Conservation (phyloP, 2,113 vertebrate species). For the Mungos mungo region DNA sequence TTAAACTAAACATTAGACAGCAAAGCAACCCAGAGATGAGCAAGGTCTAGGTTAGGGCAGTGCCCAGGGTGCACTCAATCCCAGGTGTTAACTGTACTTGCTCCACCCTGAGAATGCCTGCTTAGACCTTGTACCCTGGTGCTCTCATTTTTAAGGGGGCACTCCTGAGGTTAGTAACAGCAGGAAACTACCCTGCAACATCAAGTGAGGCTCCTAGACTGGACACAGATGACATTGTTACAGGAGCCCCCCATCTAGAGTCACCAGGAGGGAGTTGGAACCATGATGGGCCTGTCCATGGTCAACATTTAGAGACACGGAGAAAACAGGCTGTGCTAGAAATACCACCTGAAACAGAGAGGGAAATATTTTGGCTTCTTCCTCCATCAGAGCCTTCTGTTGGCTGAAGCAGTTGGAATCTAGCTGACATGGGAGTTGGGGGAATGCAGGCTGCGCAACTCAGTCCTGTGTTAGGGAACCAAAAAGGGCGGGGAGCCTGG, state of each 20-base stretch:
- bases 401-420: background rate
- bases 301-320: background rate
- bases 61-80: background rate
- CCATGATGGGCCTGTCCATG: background rate
- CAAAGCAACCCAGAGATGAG: too few species aligned
- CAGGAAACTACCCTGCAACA: background rate
- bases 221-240: background rate
- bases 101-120: background rate
- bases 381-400: background rate
- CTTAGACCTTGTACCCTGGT: background rate
- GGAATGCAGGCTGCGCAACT: background rate
- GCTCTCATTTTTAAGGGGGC: background rate
- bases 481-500: background rate
- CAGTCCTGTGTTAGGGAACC: background rate
- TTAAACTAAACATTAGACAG: background rate
- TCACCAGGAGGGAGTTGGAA: background rate
- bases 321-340: background rate
- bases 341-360: background rate
- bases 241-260: too few species aligned
- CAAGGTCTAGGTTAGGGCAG: background rate
- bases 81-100: background rate
- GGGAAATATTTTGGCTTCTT: background rate
- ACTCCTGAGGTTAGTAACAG: background rate
- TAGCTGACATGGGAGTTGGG: background rate
- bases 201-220: background rate